phyloP scores from a whole-genome alignment of 2,797 vertebrate genomes.

The Labroides dimidiatus region DNA sequence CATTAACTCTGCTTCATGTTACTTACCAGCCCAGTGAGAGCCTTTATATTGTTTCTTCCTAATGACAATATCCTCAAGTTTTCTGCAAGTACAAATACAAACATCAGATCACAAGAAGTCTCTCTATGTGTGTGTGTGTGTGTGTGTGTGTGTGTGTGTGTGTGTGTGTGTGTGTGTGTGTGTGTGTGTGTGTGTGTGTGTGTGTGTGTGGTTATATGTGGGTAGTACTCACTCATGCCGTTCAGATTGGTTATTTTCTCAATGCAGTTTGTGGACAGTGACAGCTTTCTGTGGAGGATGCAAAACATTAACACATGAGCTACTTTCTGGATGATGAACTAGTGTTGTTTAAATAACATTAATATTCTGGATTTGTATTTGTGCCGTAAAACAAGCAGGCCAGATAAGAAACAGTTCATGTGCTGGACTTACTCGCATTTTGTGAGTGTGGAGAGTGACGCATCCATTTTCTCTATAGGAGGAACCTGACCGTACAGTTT shows the following conservation, averaged over 20 bases:
- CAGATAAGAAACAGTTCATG: not conserved
- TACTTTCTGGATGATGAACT: not conserved
- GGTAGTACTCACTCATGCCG: constrained; percentile 91
- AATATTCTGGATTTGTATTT: not conserved
- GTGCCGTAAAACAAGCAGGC: not conserved
- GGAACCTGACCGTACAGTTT: constrained; percentile 94
- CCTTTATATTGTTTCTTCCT: constrained; percentile 97
- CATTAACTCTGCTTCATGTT: not conserved
- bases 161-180: not conserved
- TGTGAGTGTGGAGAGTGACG: constrained; percentile 88
- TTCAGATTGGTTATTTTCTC: constrained; percentile 96
- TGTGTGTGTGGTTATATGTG: not conserved
- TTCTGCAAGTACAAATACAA: constrained; percentile 79
- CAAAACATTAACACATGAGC: not conserved
- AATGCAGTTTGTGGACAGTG: constrained; percentile 97
- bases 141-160: not conserved
- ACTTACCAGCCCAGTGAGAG: constrained; percentile 93
- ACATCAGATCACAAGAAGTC: not conserved
- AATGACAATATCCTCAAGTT: constrained; percentile 95
- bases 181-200: not conserved
- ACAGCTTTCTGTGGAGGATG: constrained; percentile 88
- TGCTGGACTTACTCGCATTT: constrained; percentile 93
- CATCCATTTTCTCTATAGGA: constrained; percentile 97
- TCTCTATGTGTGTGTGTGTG: not conserved
- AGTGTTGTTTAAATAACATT: not conserved